phyloP scores from a whole-genome alignment of 2,113 vertebrate species.

The Melanerpes aurifrons region DNA sequence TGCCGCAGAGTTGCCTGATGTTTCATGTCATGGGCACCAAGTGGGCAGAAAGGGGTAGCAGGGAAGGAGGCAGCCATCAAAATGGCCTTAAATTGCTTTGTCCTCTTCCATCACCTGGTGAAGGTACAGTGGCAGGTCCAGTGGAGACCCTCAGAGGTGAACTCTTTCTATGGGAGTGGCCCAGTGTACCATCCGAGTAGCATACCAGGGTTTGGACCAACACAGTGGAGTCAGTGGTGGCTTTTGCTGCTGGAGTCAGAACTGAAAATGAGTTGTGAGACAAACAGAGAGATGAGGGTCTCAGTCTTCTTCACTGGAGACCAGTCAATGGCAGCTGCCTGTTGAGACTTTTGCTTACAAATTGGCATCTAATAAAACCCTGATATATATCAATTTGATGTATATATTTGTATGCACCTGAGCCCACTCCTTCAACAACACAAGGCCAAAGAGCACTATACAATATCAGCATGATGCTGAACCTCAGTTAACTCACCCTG shows the following conservation, averaged over 20 bases:
- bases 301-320: neutral
- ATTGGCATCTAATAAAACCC: neutral
- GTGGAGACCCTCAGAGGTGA: accelerated
- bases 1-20: neutral
- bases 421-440: neutral
- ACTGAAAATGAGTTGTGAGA: neutral
- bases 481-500: neutral
- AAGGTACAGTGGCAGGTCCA: neutral
- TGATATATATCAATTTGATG: neutral
- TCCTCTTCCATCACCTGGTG: neutral
- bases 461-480: neutral
- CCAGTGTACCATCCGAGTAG: accelerated
- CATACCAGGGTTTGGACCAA: accelerated
- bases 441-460: neutral
- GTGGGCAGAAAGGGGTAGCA: accelerated
- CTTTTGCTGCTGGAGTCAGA: neutral
- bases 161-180: accelerated
- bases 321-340: neutral
- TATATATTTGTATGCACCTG: accelerated
- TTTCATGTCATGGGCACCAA: neutral
- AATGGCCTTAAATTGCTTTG: accelerated
- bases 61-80: accelerated
- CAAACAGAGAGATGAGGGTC: neutral
- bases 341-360: neutral
- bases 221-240: neutral